Percentiles rank a stretch among this genome's conserved stretches.
These are phyloP conservation scores for Symphodus melops DNA, from an alignment of 2,113 vertebrate genomes.

Conservation along the genomic window DNA sequence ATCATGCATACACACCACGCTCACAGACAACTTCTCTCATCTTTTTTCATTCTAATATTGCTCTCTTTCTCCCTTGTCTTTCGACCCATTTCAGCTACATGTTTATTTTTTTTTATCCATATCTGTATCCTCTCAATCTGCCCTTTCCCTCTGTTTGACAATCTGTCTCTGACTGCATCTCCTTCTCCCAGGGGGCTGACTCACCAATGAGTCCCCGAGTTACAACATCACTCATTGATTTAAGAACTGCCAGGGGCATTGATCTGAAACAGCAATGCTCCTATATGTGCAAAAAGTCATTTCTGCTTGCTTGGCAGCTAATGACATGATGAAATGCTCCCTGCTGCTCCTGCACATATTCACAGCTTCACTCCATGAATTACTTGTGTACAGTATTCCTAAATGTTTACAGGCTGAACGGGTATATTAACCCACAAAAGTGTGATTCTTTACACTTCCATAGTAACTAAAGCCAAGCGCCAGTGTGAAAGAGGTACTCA, in stretches of 20 bases:
- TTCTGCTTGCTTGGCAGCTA: constrained; percentile 72
- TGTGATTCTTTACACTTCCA: background rate
- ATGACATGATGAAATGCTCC: constrained; percentile 71
- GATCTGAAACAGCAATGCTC: constrained; percentile 78
- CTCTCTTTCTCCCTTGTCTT: background rate
- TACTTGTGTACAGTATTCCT: constrained; percentile 9
- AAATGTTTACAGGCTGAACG: constrained; percentile 66
- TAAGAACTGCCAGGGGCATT: constrained; percentile 75
- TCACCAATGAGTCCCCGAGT: constrained; percentile 74
- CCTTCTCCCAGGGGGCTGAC: constrained; percentile 58
- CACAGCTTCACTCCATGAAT: constrained; percentile 19
- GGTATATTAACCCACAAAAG: constrained; percentile 4
- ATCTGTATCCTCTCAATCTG: background rate
- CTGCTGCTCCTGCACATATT: constrained; percentile 39
- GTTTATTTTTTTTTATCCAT: background rate
- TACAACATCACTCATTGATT: constrained; percentile 81
- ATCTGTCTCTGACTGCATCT: constrained; percentile 12
- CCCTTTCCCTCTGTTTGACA: constrained; percentile 30
- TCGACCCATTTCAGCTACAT: constrained; percentile 13
- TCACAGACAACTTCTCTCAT: background rate
- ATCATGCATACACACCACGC: background rate
- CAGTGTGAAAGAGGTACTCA: background rate
- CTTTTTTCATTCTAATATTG: background rate
- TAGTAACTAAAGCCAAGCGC: background rate
- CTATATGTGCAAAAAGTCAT: constrained; percentile 73